A percentile compares a stretch with the other conserved stretches of the same genome.
These are phyloP conservation scores for Clostera curtula DNA, from an alignment of 2,888 invertebrate genomes.

Conservation along the genomic window DNA sequence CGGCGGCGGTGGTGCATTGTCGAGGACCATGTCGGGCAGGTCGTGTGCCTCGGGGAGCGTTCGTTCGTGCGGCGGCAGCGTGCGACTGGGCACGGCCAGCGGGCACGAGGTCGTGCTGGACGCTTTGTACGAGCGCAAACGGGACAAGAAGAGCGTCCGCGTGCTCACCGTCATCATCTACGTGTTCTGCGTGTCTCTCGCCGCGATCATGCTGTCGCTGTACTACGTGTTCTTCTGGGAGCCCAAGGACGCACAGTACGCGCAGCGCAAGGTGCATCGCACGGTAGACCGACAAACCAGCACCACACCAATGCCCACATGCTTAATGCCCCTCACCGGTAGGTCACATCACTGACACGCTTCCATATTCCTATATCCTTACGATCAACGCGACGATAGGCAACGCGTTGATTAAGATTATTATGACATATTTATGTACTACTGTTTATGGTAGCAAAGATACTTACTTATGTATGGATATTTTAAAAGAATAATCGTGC, in stretches of 20 bases:
- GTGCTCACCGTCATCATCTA: constrained; percentile 95
- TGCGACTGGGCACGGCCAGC: constrained; percentile 48
- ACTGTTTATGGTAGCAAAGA: no score
- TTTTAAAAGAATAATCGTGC: no score
- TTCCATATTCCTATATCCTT: constrained; percentile 26
- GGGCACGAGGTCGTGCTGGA: constrained; percentile 80
- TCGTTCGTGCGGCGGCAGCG: constrained; percentile 61
- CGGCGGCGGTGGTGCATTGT: constrained; percentile 37
- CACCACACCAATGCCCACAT: constrained; percentile 72
- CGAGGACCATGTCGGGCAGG: constrained; percentile 71
- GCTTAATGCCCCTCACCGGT: constrained; percentile 72
- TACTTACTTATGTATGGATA: no score
- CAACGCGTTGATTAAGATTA: no score
- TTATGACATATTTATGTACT: no score
- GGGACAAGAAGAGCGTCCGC: constrained; percentile 90
- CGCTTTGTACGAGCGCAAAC: constrained; percentile 86
- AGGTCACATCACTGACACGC: constrained; percentile 64
- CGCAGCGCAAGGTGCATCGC: constrained; percentile 70
- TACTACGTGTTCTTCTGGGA: constrained; percentile 97
- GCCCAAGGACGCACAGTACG: constrained; percentile 77
- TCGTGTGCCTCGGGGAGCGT: constrained; percentile 73
- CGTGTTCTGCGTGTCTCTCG: constrained; percentile 94
- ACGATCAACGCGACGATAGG: no score
- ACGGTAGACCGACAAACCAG: constrained; percentile 67
- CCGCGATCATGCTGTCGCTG: constrained; percentile 93